Evolutionary conservation across 2,113 vertebrate genomes (phyloP).

Genomic region (Peucedramus taeniatus): DNA sequence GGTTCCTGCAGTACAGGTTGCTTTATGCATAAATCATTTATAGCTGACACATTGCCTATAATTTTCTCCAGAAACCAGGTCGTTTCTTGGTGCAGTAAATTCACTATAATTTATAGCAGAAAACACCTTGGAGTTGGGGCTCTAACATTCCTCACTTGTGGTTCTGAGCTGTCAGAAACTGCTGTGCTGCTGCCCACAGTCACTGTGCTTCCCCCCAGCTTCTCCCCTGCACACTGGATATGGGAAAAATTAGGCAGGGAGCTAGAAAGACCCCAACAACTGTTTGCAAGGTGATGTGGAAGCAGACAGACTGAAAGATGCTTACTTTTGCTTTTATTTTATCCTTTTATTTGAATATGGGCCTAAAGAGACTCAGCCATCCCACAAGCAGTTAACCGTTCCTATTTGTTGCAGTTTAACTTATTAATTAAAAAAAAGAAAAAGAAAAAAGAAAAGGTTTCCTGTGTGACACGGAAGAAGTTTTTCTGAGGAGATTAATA

Average conservation of each 20-base stretch:
- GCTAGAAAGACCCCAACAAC: neutral
- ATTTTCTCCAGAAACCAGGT: conserved; percentile 46
- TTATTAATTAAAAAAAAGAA: neutral
- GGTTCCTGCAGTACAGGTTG: conserved; percentile 14
- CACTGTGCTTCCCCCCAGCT: neutral
- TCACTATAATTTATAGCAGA: neutral
- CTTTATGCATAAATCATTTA: conserved; percentile 48
- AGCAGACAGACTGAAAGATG: neutral
- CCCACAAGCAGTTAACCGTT: neutral
- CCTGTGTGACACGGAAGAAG: neutral
- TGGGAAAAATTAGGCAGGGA: neutral
- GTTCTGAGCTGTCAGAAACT: neutral
- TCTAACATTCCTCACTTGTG: conserved; percentile 20
- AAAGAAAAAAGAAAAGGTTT: neutral
- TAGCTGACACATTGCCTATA: conserved; percentile 31
- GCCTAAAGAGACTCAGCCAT: neutral
- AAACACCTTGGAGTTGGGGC: conserved; percentile 7
- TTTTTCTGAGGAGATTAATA: conserved; percentile 51
- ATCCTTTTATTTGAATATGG: neutral
- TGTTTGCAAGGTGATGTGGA: neutral
- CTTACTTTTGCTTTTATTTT: neutral
- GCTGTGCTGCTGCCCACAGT: neutral
- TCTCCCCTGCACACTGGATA: fast-evolving
- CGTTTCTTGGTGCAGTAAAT: conserved; percentile 17
- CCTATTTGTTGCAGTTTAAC: neutral